These are phyloP conservation scores for Ptychodera flava DNA, from an alignment of 35 echinoderm and acorn worm genomes.

Conservation along the genomic window DNA sequence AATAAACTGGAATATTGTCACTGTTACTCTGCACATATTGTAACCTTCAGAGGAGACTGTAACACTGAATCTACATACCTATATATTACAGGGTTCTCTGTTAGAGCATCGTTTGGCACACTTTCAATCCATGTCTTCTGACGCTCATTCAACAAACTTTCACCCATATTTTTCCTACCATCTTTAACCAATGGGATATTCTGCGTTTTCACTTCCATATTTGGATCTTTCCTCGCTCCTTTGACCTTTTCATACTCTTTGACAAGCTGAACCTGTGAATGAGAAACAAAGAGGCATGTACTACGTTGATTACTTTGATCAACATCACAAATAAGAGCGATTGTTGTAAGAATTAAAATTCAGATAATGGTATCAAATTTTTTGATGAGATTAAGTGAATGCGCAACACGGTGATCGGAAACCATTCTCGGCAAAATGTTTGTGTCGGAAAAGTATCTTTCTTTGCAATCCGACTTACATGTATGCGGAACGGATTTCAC, in stretches of 20 bases:
- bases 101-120: conserved; percentile 73
- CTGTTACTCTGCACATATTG: too few relatives aligned
- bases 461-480: too few relatives aligned
- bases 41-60: too few relatives aligned
- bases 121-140: conserved; percentile 80
- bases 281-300: neutral
- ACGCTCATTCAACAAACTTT: conserved; percentile 63
- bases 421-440: neutral
- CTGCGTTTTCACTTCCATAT: conserved; percentile 29
- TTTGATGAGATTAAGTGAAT: neutral
- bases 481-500: too few relatives aligned
- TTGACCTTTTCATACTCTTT: conserved; percentile 74
- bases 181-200: conserved; percentile 80
- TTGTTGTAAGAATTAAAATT: neutral
- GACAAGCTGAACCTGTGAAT: conserved; percentile 68
- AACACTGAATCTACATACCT: conserved; percentile 48
- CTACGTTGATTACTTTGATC: neutral
- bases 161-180: conserved; percentile 60
- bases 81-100: conserved; percentile 86
- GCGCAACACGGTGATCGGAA: neutral
- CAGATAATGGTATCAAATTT: neutral
- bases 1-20: too few relatives aligned
- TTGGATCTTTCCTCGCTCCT: neutral
- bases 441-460: neutral
- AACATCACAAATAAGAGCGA: neutral